phyloP scores from a whole-genome alignment of 2,888 invertebrate genomes.

The Diaphora mendica region DNA sequence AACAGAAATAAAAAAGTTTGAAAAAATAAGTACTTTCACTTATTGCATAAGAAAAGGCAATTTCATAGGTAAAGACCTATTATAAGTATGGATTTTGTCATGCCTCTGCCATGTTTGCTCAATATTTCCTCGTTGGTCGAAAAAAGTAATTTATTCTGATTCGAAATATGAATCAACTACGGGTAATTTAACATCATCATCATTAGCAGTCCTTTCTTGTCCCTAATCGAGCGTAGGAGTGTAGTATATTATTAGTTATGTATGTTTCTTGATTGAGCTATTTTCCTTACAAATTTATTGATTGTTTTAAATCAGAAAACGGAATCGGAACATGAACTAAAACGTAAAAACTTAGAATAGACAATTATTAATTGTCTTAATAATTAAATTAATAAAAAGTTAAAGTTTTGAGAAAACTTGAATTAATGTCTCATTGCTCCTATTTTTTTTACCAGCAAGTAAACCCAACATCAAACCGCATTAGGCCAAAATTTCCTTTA shows the following conservation, averaged over 20 bases:
- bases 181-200: slow-evolving; percentile 14
- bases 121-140: not conserved
- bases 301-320: not conserved
- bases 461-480: not conserved
- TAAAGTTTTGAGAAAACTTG: too few species aligned
- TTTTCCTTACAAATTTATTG: slow-evolving; percentile 4
- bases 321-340: not conserved
- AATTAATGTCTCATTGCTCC: too few species aligned
- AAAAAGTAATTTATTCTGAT: not conserved
- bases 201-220: slow-evolving; percentile 12
- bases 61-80: too few species aligned
- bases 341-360: not conserved
- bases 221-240: not conserved
- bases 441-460: not conserved
- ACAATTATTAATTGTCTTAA: too few species aligned
- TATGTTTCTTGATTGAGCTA: not conserved
- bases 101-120: not conserved
- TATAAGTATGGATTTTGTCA: too few species aligned
- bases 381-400: not conserved
- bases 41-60: too few species aligned
- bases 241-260: not conserved
- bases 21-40: too few species aligned
- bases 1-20: too few species aligned
- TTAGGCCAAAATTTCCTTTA: too few species aligned
- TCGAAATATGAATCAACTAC: slow-evolving; percentile 2